Evolutionary conservation across 2,797 vertebrate species (phyloP).

Genomic region (Aphelocoma californica): DNA sequence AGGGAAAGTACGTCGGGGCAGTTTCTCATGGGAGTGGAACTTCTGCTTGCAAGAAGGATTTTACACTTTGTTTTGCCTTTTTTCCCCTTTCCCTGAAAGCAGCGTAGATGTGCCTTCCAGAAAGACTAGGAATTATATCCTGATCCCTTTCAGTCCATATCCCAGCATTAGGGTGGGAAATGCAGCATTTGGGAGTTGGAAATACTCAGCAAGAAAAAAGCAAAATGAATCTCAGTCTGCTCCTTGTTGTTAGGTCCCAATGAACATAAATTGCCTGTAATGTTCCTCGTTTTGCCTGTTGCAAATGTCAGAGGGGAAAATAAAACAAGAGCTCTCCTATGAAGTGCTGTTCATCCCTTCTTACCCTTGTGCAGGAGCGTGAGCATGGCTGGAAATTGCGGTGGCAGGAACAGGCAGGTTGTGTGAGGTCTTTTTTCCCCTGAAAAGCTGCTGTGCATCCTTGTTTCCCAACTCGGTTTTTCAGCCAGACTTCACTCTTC

Average conservation of each 20-base stretch:
- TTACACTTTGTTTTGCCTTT: conserved; percentile 36
- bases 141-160: not conserved
- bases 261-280: not conserved
- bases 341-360: not conserved
- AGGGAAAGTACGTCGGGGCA: not conserved
- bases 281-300: not conserved
- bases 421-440: fast-evolving
- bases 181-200: not conserved
- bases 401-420: not conserved
- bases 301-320: not conserved
- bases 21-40: conserved; percentile 51
- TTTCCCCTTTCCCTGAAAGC: not conserved
- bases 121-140: not conserved
- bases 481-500: not conserved
- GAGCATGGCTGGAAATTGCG: not conserved
- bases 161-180: conserved; percentile 36
- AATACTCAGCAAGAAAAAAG: not conserved
- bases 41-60: conserved; percentile 43
- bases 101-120: not conserved
- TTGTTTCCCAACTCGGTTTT: not conserved
- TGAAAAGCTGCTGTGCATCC: not conserved
- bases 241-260: not conserved
- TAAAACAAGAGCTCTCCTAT: not conserved
- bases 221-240: not conserved
- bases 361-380: not conserved